Conservation (phyloP, 1,140 invertebrate species). For the Teleopsis dalmanni region DNA sequence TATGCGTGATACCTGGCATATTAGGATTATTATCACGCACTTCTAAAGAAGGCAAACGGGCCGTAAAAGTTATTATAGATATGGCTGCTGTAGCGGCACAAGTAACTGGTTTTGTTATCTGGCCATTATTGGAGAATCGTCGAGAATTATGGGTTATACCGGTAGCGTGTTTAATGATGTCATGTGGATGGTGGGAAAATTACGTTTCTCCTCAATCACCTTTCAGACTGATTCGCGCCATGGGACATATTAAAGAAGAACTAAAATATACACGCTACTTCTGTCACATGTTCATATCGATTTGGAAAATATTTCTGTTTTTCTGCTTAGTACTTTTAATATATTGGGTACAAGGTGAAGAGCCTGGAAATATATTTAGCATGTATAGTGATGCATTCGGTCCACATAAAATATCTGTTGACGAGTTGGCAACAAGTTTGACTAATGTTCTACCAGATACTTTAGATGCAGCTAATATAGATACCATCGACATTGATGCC, state of each 20-base stretch:
- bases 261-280: conserved; percentile 76
- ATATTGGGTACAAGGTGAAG: conserved; percentile 65
- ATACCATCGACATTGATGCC: conserved; percentile 61
- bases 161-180: conserved; percentile 72
- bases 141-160: conserved; percentile 77
- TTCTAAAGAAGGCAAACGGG: conserved; percentile 69
- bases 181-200: conserved; percentile 95
- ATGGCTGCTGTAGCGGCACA: conserved; percentile 74
- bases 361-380: conserved; percentile 68
- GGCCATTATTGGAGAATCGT: conserved; percentile 70
- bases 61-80: conserved; percentile 74
- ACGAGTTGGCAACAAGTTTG: conserved; percentile 56
- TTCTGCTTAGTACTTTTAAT: conserved; percentile 66
- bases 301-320: conserved; percentile 82
- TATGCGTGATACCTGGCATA: conserved; percentile 74
- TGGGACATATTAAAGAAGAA: conserved; percentile 75
- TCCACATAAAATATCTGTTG: conserved; percentile 68
- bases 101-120: conserved; percentile 80
- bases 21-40: conserved; percentile 69
- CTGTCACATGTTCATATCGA: conserved; percentile 77
- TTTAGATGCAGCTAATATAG: conserved; percentile 60
- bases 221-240: conserved; percentile 68
- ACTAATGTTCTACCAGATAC: conserved; percentile 59
- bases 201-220: conserved; percentile 79
- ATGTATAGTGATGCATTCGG: conserved; percentile 68